A percentile compares a stretch with the other conserved stretches of the same genome.
Evolutionary conservation across 1,140 invertebrate species (phyloP).

Genomic region (Drosophila jambulina): DNA sequence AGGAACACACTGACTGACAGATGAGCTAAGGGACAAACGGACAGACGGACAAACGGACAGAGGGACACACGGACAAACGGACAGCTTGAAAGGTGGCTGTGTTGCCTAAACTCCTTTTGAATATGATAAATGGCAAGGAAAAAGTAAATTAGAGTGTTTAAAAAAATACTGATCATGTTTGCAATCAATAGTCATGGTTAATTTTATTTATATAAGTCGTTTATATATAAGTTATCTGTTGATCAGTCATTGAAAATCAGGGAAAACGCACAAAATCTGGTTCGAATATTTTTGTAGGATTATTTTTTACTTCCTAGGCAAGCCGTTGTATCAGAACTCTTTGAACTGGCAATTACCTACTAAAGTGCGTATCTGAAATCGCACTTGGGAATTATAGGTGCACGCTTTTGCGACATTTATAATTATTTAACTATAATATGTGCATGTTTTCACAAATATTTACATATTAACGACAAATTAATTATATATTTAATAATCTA

Average conservation of each 20-base stretch:
- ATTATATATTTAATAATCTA: too few species aligned
- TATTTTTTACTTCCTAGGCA: too few species aligned
- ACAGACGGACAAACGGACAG: neutral
- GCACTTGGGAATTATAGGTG: neutral
- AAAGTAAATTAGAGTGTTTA: neutral
- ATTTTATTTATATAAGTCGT: neutral
- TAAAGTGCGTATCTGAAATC: neutral
- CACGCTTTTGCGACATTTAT: too few species aligned
- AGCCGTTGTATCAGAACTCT: too few species aligned
- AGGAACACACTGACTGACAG: slow-evolving; percentile 62
- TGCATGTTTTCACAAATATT: too few species aligned
- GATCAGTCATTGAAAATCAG: too few species aligned
- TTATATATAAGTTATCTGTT: neutral
- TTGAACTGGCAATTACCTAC: too few species aligned
- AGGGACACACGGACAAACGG: neutral
- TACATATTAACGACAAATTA: too few species aligned
- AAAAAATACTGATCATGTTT: neutral
- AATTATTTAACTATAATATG: too few species aligned
- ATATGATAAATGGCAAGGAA: neutral
- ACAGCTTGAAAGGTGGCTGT: neutral
- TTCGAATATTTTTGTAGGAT: too few species aligned
- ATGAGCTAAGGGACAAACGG: slow-evolving; percentile 19
- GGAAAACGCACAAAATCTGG: too few species aligned
- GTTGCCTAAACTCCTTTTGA: neutral
- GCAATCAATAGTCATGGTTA: neutral